Evolutionary conservation across 2,113 vertebrate genomes (phyloP), one percentile per base, ranked within the genome.

Genomic region (Xenopus borealis): DNA sequence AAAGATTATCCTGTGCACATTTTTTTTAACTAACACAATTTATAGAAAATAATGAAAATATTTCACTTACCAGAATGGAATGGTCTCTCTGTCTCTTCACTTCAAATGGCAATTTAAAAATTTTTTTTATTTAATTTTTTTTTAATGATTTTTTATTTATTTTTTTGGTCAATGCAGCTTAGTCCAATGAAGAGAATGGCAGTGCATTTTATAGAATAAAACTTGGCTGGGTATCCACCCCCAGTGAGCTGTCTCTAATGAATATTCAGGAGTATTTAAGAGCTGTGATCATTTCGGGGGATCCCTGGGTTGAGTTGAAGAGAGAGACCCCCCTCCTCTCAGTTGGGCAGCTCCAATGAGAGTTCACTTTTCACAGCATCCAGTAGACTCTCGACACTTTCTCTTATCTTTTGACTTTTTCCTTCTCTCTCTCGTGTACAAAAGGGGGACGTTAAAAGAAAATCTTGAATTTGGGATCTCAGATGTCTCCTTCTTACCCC

Each of bases 151-250:
- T 40, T 71, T 64, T 65, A 47, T 8, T 62, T 57, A 57, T 69
- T 74, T 74, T 53, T 68, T 66, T 69, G 30, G n/a, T 59, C 78
- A 58, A 71, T 0, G 68, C 47, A 12, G 53, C 16, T 55, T 4
- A 9, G 16, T 55, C 14, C 19, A 18, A 12, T 16, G 6, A 69
- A 78, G 70, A 73, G 73, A 47, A 27, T 68, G 16, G 12, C 3
- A 9, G 33, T 44, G 84, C n/a, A 46, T 75, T 86, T 84, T 86
- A 86, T 86, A 86, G 80, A 19, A 8, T 71, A 72, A 62, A 73
- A 79, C 75, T 77, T 18, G 75, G 18, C 33, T 62, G 71, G 80
- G 80, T 82, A 63, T 79, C 83, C 81, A 81, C 84, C 84, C 84
- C 45, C 83, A 73, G 79, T 7, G 79, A 27, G 76, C 78, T 78